phyloP scores from a whole-genome alignment of 2,113 vertebrate species.

The Equus przewalskii region DNA sequence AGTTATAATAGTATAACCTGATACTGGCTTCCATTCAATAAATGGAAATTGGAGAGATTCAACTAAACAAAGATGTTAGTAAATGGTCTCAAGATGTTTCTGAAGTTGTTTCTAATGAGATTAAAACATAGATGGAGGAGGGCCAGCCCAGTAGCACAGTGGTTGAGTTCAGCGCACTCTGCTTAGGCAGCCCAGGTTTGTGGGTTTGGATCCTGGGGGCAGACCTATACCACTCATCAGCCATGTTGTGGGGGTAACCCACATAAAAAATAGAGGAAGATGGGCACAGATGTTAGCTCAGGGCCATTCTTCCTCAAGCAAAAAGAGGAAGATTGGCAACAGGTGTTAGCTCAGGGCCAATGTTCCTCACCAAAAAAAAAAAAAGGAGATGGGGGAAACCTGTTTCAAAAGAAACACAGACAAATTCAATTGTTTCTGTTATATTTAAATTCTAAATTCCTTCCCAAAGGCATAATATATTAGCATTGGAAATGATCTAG shows the following conservation, averaged over 20 bases:
- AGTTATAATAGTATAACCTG: background rate
- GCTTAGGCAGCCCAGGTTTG: too few relatives aligned
- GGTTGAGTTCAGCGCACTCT: too few relatives aligned
- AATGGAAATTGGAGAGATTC: background rate
- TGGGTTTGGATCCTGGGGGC: too few relatives aligned
- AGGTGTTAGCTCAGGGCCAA: too few relatives aligned
- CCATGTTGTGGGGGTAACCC: too few relatives aligned
- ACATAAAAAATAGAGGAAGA: too few relatives aligned
- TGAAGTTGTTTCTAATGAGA: background rate
- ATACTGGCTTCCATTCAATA: background rate
- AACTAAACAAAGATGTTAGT: background rate
- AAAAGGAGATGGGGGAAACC: background rate
- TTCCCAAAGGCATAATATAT: background rate
- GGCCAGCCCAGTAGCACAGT: too few relatives aligned
- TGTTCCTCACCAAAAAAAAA: too few relatives aligned
- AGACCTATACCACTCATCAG: too few relatives aligned
- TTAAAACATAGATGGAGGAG: background rate
- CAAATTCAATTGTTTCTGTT: background rate
- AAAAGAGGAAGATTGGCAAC: too few relatives aligned
- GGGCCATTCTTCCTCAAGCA: too few relatives aligned
- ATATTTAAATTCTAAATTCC: background rate
- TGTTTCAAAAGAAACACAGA: background rate
- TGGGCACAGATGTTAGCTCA: too few relatives aligned
- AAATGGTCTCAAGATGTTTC: background rate
- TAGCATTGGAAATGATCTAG: background rate